Percentiles rank a stretch among this genome's conserved stretches.
phyloP scores from a whole-genome alignment of 2,113 vertebrate genomes.

The Cyanoramphus novaezelandiae region DNA sequence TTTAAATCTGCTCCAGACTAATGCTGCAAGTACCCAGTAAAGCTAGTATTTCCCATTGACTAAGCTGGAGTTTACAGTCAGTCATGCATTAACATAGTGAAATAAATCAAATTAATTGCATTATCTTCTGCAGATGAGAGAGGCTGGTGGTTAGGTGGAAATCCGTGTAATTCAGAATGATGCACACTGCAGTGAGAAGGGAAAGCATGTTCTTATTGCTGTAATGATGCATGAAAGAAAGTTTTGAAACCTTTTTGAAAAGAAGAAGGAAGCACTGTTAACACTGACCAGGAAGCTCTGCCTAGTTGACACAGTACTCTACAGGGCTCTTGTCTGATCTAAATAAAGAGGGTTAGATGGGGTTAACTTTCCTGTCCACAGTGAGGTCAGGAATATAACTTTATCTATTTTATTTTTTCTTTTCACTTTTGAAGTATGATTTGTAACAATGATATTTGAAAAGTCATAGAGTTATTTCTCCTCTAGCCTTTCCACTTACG shows the following conservation, averaged over 20 bases:
- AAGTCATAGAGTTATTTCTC: background rate
- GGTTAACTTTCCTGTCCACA: background rate
- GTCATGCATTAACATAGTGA: rapidly evolving
- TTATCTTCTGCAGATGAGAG: background rate
- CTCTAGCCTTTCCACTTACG: background rate
- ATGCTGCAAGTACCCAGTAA: background rate
- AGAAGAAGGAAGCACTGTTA: background rate
- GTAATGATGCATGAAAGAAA: background rate
- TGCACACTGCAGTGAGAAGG: background rate
- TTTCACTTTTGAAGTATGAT: background rate
- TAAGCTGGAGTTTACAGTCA: background rate
- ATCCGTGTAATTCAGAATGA: background rate
- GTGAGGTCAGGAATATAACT: background rate
- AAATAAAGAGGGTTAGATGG: rapidly evolving
- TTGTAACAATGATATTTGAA: background rate
- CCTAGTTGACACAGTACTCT: background rate
- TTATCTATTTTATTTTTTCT: background rate
- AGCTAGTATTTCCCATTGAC: background rate
- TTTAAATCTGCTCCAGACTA: background rate
- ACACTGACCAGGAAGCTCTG: background rate
- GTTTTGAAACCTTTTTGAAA: background rate
- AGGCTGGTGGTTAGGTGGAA: background rate
- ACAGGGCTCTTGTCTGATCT: background rate
- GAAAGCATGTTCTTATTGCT: background rate
- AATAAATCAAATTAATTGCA: background rate